Evolutionary conservation across 2,888 invertebrate species (phyloP).

Genomic region (Scrobipalpa costella): DNA sequence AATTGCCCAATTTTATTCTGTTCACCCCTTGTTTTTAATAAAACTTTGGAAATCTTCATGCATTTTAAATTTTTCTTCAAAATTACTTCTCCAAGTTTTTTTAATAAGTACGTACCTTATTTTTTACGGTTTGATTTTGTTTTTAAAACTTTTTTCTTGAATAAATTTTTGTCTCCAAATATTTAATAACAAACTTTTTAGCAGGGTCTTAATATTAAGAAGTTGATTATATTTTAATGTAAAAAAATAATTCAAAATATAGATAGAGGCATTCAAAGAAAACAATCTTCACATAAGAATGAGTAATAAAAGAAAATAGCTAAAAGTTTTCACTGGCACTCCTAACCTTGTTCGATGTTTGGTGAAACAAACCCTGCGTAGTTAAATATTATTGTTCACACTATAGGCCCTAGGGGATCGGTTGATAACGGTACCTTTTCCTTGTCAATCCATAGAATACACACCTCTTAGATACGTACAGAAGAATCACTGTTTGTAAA

Average conservation of each 20-base stretch:
- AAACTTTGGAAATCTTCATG: slow-evolving; percentile 21
- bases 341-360: slow-evolving; percentile 19
- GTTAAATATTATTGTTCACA: slow-evolving; percentile 33
- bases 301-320: slow-evolving; percentile 9
- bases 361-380: slow-evolving; percentile 25
- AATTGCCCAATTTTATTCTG: slow-evolving; percentile 13
- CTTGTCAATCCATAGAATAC: background rate
- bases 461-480: no score
- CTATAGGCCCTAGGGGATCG: slow-evolving; percentile 7
- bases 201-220: no score
- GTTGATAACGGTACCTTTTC: background rate
- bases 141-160: background rate
- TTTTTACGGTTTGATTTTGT: background rate
- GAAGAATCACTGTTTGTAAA: no score
- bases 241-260: background rate
- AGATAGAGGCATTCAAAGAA: background rate
- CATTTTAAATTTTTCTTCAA: slow-evolving; percentile 14
- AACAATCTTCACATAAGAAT: background rate
- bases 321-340: slow-evolving; percentile 14
- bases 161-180: background rate
- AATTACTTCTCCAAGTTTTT: slow-evolving; percentile 1
- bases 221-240: no score
- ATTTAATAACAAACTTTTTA: no score
- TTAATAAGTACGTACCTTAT: background rate
- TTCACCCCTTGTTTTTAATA: slow-evolving; percentile 7